phyloP scores from a whole-genome alignment of 1,140 invertebrate genomes.

The Aphaenogaster ashmeadi region DNA sequence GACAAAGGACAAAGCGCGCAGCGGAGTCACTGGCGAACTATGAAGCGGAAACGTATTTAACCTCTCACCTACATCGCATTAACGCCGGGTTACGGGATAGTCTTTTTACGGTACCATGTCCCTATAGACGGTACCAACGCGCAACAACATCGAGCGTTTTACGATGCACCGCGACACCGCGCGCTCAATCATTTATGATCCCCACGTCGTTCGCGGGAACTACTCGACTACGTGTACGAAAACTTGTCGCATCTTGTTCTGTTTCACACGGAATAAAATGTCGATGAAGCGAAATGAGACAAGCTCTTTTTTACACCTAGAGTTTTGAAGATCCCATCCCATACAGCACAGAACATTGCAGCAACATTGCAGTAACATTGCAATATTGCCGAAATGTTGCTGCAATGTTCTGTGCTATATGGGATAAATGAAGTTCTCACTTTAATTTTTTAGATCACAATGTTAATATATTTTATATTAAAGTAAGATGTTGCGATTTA shows the following conservation, averaged over 20 bases:
- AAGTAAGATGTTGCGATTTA: neutral
- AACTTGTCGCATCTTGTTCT: slow-evolving; percentile 9
- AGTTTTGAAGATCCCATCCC: neutral
- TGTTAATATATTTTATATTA: neutral
- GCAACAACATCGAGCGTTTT: slow-evolving; percentile 39
- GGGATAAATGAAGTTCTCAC: neutral
- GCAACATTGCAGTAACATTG: too few relatives aligned
- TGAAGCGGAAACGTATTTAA: slow-evolving; percentile 68
- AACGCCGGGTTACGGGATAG: slow-evolving; percentile 39
- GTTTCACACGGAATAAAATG: slow-evolving; percentile 3
- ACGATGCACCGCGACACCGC: slow-evolving; percentile 20
- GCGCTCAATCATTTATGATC: slow-evolving; percentile 51
- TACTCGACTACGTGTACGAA: slow-evolving; percentile 14
- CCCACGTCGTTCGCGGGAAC: slow-evolving; percentile 5
- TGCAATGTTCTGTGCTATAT: too few relatives aligned
- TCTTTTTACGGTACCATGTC: slow-evolving; percentile 49
- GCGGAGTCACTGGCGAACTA: slow-evolving; percentile 41
- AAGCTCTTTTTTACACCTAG: neutral
- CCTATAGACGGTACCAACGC: slow-evolving; percentile 19
- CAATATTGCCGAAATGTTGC: too few relatives aligned
- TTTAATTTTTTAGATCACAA: slow-evolving; percentile 7
- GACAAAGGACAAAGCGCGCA: slow-evolving; percentile 24
- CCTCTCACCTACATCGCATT: slow-evolving; percentile 71
- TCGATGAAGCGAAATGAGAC: neutral
- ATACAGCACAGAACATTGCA: too few relatives aligned